Conservation (phyloP, 2,797 vertebrate genomes). For the Tachyglossus aculeatus region DNA sequence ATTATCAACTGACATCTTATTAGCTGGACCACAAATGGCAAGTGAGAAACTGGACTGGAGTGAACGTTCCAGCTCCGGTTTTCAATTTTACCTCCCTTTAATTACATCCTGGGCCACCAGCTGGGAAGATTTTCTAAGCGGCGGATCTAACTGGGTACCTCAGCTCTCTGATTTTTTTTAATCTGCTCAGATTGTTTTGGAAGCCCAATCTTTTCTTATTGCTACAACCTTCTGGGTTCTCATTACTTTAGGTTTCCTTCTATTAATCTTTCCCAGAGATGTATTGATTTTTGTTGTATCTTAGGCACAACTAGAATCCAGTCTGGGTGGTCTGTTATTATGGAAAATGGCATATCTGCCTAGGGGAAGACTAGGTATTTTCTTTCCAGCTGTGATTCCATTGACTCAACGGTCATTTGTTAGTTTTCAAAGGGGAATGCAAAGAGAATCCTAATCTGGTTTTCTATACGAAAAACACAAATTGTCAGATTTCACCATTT, state of each 20-base stretch:
- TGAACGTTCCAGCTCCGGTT: neutral
- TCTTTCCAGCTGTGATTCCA: neutral
- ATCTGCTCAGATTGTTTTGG: neutral
- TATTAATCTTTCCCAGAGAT: constrained; percentile 8
- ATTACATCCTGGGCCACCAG: neutral
- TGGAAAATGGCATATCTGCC: neutral
- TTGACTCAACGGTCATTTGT: neutral
- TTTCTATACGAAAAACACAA: neutral
- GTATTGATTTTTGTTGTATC: neutral
- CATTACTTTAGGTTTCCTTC: neutral
- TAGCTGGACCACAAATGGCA: neutral
- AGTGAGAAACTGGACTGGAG: neutral
- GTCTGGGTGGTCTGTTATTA: neutral
- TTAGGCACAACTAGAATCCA: too few species aligned
- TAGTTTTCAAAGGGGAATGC: constrained; percentile 4
- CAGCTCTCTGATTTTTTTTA: neutral
- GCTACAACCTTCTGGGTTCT: neutral
- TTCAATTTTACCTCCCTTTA: neutral
- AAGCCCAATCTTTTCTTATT: neutral
- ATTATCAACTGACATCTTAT: too few species aligned
- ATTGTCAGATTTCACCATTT: neutral
- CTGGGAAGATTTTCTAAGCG: neutral
- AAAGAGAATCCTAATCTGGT: neutral
- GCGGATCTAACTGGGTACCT: neutral
- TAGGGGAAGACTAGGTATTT: neutral